A percentile compares a stretch with the other conserved stretches of the same genome.
phyloP scores from a whole-genome alignment of 2,797 vertebrate species.

The Alca torda region DNA sequence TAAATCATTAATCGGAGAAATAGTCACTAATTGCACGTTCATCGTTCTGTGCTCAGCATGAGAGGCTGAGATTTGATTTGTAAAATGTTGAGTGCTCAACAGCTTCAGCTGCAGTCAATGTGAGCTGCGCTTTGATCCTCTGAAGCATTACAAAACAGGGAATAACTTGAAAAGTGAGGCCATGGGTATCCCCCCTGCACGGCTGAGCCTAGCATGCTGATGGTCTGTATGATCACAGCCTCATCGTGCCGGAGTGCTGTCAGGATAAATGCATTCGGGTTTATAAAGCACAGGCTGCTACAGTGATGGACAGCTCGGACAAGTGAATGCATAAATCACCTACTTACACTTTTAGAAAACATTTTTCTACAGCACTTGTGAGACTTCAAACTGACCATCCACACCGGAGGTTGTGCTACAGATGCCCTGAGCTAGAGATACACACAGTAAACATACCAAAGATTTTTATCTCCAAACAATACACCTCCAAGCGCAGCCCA shows the following conservation, averaged over 20 bases:
- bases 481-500: background rate
- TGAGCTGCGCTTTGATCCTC: background rate
- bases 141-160: background rate
- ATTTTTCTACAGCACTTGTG: background rate
- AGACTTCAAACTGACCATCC: background rate
- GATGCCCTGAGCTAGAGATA: background rate
- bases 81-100: background rate
- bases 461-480: background rate
- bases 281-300: background rate
- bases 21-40: background rate
- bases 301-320: background rate
- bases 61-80: background rate
- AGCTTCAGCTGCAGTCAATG: background rate
- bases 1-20: background rate
- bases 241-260: fast-evolving
- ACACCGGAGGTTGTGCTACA: background rate
- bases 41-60: background rate
- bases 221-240: background rate
- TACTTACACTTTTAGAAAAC: background rate
- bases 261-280: background rate
- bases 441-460: background rate
- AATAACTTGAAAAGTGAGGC: background rate
- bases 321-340: background rate
- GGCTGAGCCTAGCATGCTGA: fast-evolving
- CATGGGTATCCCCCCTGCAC: fast-evolving